Evolutionary conservation across 2,113 vertebrate species (phyloP).

Genomic region (Oxyruncus cristatus): DNA sequence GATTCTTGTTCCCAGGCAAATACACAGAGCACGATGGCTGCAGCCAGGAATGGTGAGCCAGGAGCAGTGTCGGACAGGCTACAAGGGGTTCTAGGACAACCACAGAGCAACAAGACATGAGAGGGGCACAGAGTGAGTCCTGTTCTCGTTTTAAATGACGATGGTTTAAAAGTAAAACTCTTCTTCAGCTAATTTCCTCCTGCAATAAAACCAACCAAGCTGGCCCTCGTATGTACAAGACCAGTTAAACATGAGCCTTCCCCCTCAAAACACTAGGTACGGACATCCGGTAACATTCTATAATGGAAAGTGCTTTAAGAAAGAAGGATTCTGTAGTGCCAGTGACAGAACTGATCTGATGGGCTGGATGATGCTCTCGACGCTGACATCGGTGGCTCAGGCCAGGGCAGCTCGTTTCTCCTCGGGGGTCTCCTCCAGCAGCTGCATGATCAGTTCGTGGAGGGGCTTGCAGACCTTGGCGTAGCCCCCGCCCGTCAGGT

Average conservation of each 20-base stretch:
- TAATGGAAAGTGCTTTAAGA: conserved; percentile 80
- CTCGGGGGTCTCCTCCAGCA: conserved; percentile 94
- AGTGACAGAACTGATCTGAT: conserved; percentile 75
- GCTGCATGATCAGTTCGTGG: conserved; percentile 95
- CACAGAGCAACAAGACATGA: conserved; percentile 55
- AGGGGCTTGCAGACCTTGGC: conserved; percentile 88
- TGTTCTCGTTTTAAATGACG: conserved; percentile 61
- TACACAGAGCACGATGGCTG: conserved; percentile 39
- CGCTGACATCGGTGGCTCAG: conserved; percentile 71
- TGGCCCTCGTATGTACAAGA: conserved; percentile 40
- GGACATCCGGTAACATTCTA: conserved; percentile 74
- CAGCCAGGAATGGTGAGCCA: background rate
- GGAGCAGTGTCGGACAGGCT: conserved; percentile 9
- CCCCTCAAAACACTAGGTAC: conserved; percentile 75
- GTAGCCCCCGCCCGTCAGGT: conserved; percentile 91
- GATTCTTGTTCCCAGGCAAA: conserved; percentile 38
- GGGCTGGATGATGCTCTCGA: conserved; percentile 58
- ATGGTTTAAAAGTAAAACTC: conserved; percentile 67
- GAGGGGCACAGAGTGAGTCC: conserved; percentile 58
- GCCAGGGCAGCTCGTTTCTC: conserved; percentile 90
- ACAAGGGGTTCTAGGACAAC: conserved; percentile 48
- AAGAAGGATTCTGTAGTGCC: conserved; percentile 80
- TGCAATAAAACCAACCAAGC: conserved; percentile 62
- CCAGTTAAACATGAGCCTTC: conserved; percentile 66
- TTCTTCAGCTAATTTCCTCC: conserved; percentile 67